These are phyloP conservation scores for Drosophila ficusphila DNA, from an alignment of 1,140 invertebrate genomes.

Conservation along the genomic window DNA sequence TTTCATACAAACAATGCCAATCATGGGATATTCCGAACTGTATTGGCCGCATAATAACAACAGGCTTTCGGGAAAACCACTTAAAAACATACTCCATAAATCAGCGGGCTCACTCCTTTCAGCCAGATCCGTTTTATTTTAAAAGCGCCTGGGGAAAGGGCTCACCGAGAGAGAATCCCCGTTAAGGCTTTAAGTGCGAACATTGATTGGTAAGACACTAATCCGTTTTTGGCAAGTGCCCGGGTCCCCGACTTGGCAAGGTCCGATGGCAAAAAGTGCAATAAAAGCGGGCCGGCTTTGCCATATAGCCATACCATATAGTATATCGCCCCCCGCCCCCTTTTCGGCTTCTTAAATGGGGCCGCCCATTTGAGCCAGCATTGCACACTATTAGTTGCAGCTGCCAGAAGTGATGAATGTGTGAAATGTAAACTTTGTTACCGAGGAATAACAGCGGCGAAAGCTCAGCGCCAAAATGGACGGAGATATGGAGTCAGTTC, in stretches of 20 bases:
- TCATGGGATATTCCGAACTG: not conserved
- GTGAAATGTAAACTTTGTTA: slow-evolving; percentile 83
- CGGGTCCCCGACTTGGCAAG: slow-evolving; percentile 62
- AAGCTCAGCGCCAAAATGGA: slow-evolving; percentile 61
- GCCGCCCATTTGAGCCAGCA: slow-evolving; percentile 70
- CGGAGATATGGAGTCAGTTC: slow-evolving; percentile 17
- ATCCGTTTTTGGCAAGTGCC: slow-evolving; percentile 76
- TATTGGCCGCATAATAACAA: too few relatives aligned
- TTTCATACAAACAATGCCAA: too few relatives aligned
- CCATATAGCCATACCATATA: not conserved
- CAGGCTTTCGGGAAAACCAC: not conserved
- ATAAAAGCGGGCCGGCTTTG: slow-evolving; percentile 60
- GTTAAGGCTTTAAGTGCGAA: slow-evolving; percentile 69
- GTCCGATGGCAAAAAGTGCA: slow-evolving; percentile 63
- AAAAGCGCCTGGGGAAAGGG: slow-evolving; percentile 6
- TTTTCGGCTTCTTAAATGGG: slow-evolving; percentile 61
- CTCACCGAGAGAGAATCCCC: slow-evolving; percentile 26
- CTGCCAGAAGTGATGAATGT: slow-evolving; percentile 83
- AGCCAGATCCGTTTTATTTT: slow-evolving; percentile 25
- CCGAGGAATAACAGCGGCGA: slow-evolving; percentile 77
- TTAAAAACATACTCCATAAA: slow-evolving; percentile 37
- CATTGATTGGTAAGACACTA: slow-evolving; percentile 79
- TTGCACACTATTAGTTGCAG: slow-evolving; percentile 82
- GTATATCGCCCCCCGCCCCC: not conserved
- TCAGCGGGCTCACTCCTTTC: not conserved